A percentile compares a stretch with the other conserved stretches of the same genome.
phyloP scores from a whole-genome alignment of 2,113 vertebrate species.

The Perca schrenkii region DNA sequence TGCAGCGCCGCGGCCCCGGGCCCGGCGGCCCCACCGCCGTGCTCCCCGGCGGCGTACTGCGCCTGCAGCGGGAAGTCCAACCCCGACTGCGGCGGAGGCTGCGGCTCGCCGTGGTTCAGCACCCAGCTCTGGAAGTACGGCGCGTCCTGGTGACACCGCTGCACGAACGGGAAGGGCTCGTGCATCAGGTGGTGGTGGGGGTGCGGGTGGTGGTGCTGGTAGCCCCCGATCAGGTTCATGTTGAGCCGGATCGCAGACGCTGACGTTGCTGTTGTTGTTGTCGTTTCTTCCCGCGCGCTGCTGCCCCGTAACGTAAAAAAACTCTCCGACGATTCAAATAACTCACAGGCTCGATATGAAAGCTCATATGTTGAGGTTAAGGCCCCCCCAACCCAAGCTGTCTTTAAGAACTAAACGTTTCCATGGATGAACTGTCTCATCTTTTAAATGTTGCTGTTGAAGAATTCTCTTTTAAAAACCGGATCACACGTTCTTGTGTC shows the following conservation, averaged over 20 bases:
- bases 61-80: slow-evolving; percentile 86
- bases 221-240: slow-evolving; percentile 96
- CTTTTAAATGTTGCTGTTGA: too few relatives aligned
- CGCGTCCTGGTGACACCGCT: slow-evolving; percentile 90
- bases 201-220: slow-evolving; percentile 87
- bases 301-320: too few relatives aligned
- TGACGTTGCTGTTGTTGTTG: too few relatives aligned
- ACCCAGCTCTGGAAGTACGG: slow-evolving; percentile 93
- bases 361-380: not conserved
- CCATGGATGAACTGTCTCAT: not conserved
- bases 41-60: slow-evolving; percentile 74
- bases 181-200: slow-evolving; percentile 89
- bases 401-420: not conserved
- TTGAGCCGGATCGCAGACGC: slow-evolving; percentile 5
- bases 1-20: slow-evolving; percentile 73
- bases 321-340: not conserved
- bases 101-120: slow-evolving; percentile 88
- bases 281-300: too few relatives aligned
- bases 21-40: slow-evolving; percentile 42
- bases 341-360: not conserved
- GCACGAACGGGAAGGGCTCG: slow-evolving; percentile 91
- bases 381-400: rapidly evolving
- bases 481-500: too few relatives aligned
- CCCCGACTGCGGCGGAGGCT: slow-evolving; percentile 50
- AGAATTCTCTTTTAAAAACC: too few relatives aligned